phyloP scores from a whole-genome alignment of 2,888 invertebrate genomes.

The Pseudoips prasinana region DNA sequence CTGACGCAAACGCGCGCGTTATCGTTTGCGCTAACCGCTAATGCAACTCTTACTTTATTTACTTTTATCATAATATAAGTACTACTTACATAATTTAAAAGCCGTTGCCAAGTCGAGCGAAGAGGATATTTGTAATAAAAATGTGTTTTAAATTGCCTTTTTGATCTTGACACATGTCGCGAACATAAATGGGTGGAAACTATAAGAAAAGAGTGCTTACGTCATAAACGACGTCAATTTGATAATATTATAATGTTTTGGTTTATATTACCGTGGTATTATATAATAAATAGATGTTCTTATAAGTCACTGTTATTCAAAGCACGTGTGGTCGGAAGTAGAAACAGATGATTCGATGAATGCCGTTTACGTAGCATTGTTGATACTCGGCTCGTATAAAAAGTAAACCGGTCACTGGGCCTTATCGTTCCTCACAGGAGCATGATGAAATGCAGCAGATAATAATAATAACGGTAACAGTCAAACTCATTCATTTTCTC shows the following conservation, averaged over 20 bases:
- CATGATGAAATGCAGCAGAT: constrained; percentile 64
- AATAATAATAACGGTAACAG: constrained; percentile 80
- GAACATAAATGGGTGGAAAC: no score
- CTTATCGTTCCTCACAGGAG: constrained; percentile 73
- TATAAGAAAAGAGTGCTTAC: no score
- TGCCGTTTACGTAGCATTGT: constrained; percentile 77
- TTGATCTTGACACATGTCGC: constrained; percentile 19
- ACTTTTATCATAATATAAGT: constrained; percentile 21
- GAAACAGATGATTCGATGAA: constrained; percentile 72
- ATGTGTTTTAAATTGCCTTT: constrained; percentile 6
- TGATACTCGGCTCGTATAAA: constrained; percentile 70
- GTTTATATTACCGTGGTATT: no score
- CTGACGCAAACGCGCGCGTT: constrained; percentile 40
- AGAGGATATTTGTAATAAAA: constrained; percentile 13
- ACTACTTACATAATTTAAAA: no score
- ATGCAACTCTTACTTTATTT: constrained; percentile 25
- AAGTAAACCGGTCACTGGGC: constrained; percentile 76
- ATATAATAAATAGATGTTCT: no score
- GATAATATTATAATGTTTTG: no score
- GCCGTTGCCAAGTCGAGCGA: constrained; percentile 18
- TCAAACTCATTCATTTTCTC: constrained; percentile 77
- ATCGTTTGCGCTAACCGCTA: constrained; percentile 25
- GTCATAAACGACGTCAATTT: no score
- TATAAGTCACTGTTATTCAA: constrained; percentile 33
- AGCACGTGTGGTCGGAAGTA: constrained; percentile 56